These are phyloP conservation scores for Gyps fulvus DNA, from an alignment of 2,113 vertebrate species.

Conservation along the genomic window DNA sequence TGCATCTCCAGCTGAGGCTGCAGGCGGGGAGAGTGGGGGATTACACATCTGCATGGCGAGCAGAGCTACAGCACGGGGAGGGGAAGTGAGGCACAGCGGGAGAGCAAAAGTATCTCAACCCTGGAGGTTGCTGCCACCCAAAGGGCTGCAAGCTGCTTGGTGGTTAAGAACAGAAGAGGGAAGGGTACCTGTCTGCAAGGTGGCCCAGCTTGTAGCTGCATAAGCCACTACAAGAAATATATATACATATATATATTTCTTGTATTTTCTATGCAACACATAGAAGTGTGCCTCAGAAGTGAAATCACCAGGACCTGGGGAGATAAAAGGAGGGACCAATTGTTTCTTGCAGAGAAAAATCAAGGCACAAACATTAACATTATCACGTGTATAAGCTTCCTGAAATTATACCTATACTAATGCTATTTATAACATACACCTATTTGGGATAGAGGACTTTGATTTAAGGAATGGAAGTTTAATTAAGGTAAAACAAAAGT, in stretches of 20 bases:
- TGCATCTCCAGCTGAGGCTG: neutral
- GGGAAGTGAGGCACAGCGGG: neutral
- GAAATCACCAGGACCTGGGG: neutral
- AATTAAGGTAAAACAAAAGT: conserved; percentile 36
- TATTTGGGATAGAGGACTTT: neutral
- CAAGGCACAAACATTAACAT: neutral
- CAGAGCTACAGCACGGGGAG: neutral
- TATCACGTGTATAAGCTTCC: neutral
- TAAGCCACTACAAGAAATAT: neutral
- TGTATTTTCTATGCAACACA: neutral
- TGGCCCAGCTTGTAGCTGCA: neutral
- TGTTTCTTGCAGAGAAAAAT: neutral
- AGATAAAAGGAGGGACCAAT: neutral
- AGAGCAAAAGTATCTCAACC: neutral
- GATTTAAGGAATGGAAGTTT: neutral
- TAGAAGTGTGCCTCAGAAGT: neutral
- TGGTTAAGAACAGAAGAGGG: neutral
- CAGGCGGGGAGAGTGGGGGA: neutral
- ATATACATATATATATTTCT: neutral
- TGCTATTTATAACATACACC: neutral
- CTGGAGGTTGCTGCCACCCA: neutral
- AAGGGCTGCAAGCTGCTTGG: neutral
- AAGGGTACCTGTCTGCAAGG: neutral
- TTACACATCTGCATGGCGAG: neutral
- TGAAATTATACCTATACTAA: neutral